Percentiles rank a stretch among this genome's conserved stretches.
These are phyloP conservation scores for Platynereis dumerilii DNA, from an alignment of 2,888 invertebrate species.

Conservation along the genomic window DNA sequence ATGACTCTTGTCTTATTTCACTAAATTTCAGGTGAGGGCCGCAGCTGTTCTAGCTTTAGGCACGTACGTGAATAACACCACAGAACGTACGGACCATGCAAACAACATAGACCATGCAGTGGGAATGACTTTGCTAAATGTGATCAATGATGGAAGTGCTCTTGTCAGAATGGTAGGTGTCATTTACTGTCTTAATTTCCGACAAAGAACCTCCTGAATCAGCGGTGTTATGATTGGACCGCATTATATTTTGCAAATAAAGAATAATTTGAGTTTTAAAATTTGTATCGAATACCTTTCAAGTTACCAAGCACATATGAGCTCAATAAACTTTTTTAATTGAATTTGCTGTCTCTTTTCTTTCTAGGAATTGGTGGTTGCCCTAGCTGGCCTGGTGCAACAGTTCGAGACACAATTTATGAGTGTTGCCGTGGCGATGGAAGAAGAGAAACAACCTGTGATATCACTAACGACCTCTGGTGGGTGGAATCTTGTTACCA, in stretches of 20 bases:
- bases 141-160: slow-evolving; percentile 83
- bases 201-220: no score
- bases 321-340: no score
- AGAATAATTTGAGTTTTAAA: no score
- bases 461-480: slow-evolving; percentile 49
- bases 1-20: no score
- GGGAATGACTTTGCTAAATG: slow-evolving; percentile 83
- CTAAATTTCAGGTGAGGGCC: slow-evolving; percentile 76
- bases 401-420: slow-evolving; percentile 63
- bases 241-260: no score
- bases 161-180: slow-evolving; percentile 75
- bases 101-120: slow-evolving; percentile 93
- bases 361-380: slow-evolving; percentile 77
- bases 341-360: no score
- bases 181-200: slow-evolving; percentile 1
- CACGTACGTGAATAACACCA: slow-evolving; percentile 82
- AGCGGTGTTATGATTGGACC: no score
- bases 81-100: slow-evolving; percentile 86
- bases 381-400: slow-evolving; percentile 81
- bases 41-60: slow-evolving; percentile 94
- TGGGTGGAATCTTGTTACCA: slow-evolving; percentile 53
- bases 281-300: no score
- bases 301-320: no score
- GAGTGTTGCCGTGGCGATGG: slow-evolving; percentile 49
- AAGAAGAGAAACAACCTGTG: slow-evolving; percentile 53